phyloP scores from a whole-genome alignment of 2,888 invertebrate genomes.

The Acleris cristana region DNA sequence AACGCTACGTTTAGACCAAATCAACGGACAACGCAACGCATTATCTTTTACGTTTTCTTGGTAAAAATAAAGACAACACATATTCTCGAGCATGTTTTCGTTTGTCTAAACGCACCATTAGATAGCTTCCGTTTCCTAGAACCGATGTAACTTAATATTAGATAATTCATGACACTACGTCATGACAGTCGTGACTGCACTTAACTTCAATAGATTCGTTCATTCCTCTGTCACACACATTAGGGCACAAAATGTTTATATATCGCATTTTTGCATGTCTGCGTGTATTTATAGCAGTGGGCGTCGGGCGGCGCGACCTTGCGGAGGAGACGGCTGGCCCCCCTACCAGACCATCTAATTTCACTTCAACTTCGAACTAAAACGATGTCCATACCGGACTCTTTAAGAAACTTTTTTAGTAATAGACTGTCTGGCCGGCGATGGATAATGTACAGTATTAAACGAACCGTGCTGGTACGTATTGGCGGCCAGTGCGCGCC shows the following conservation, averaged over 20 bases:
- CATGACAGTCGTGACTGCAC: background rate
- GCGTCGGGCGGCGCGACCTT: conserved; percentile 75
- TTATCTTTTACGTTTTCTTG: too few species aligned
- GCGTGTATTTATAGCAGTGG: conserved; percentile 78
- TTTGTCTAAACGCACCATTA: too few species aligned
- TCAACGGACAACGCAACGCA: too few species aligned
- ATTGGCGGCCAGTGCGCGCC: conserved; percentile 62
- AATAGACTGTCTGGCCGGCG: conserved; percentile 36
- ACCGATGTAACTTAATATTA: too few species aligned
- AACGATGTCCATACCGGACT: background rate
- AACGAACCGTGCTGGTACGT: conserved; percentile 42
- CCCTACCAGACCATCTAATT: conserved; percentile 48
- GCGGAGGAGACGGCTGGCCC: conserved; percentile 67
- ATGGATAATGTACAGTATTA: conserved; percentile 44
- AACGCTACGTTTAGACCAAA: too few species aligned
- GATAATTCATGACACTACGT: too few species aligned
- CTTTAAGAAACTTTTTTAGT: too few species aligned
- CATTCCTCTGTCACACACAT: conserved; percentile 50
- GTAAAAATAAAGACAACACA: too few species aligned
- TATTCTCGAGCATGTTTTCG: too few species aligned
- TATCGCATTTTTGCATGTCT: conserved; percentile 79
- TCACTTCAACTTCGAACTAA: conserved; percentile 36
- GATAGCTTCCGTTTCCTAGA: too few species aligned
- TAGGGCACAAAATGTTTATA: conserved; percentile 70
- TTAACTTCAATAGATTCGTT: conserved; percentile 11